A percentile compares a stretch with the other conserved stretches of the same genome.
Conservation (phyloP, 2,797 vertebrate genomes). For the Periparus ater region DNA sequence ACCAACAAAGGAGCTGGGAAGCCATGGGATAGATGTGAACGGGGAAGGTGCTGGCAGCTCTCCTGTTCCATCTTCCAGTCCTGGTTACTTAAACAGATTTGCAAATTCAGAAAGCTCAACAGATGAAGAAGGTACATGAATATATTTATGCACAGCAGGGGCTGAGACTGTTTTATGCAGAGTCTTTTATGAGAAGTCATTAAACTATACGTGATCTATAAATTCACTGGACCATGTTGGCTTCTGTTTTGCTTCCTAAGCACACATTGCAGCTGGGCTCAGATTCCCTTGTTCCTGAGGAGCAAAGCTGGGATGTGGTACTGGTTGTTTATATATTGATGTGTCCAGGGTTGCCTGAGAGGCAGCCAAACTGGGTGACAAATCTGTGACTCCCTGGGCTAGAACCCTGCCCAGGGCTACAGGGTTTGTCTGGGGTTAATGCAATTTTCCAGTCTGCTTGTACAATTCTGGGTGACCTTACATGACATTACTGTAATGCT, state of each 20-base stretch:
- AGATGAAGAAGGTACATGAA: constrained; percentile 92
- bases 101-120: constrained; percentile 96
- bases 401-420: background rate
- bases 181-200: background rate
- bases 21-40: constrained; percentile 77
- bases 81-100: constrained; percentile 85
- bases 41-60: constrained; percentile 79
- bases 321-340: background rate
- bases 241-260: background rate
- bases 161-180: background rate
- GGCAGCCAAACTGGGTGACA: background rate
- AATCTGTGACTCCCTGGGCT: background rate
- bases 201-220: background rate
- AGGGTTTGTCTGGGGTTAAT: background rate
- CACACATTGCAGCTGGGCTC: background rate
- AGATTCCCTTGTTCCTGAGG: background rate
- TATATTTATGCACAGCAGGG: background rate
- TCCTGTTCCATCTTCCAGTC: constrained; percentile 71
- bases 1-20: constrained; percentile 94
- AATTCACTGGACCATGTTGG: background rate
- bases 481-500: background rate
- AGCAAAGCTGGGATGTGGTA: background rate
- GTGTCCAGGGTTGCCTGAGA: background rate
- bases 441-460: background rate
- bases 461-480: background rate